Base-by-base conservation (phyloP, 1,140 invertebrate species). In the Oryzaephilus surinamensis region DNA sequence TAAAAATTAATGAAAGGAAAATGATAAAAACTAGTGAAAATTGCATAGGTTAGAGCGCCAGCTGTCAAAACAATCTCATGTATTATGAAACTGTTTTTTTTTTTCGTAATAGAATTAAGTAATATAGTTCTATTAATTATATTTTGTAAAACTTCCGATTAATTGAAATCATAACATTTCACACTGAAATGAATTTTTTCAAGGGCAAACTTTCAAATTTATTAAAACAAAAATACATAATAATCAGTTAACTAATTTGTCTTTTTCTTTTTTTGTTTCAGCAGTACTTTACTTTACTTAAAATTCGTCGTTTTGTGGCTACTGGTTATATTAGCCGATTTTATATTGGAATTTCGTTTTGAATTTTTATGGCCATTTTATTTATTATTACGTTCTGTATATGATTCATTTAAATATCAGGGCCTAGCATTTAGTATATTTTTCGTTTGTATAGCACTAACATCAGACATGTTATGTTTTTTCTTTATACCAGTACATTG, bases 341-440 rank as follows among this genome's bases (percentile, higher is more conserved):
- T 96, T 66, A 82, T 98, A 68, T 72, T 97, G 63, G 94, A 97
- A 69, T 97, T 98, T 71, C 86, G 95, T 54, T 96, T 98, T 74
- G 96, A 99, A 74, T 97, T 96, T 71, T 76, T 98, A 50, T 98
- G 93, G 91, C 95, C 95, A 29, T 94, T 98, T 67, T 98, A 93
- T 89, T 76, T 98, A 48, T 75, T 98, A 49, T 70, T 97, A 38
- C 78, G 93, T 66, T 96, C 90, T 65, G 85, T 96, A 45, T 92
- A 97, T 71, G 94, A 98, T 69, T 94, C 91, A 45, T 97, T 94
- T 65, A 96, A 95, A 73, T 97, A 97, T 70, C 95, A 98, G 77
- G 94, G 94, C 63, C 76, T 98, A 75, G 91, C 92, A 64, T 97
- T 98, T 69, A 95, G 94, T 55, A 81, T 97, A 52, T 93, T 98